phyloP scores from a whole-genome alignment of 2,113 vertebrate genomes.

The Sinocyclocheilus anophthalmus region DNA sequence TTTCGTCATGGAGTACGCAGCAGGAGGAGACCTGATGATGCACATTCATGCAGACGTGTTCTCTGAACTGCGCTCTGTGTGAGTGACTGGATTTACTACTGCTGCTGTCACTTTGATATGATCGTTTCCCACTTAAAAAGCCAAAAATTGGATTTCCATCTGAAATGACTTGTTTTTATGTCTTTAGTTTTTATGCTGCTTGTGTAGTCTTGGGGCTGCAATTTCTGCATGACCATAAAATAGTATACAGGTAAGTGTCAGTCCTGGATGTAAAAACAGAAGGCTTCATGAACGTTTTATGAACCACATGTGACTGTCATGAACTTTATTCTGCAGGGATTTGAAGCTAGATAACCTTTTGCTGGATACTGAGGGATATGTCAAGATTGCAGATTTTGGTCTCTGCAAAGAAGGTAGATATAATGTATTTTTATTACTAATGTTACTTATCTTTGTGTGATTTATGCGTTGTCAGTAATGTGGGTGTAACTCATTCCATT shows the following conservation, averaged over 20 bases:
- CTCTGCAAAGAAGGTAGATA: slow-evolving; percentile 97
- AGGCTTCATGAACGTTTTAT: neutral
- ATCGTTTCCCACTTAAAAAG: neutral
- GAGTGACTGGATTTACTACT: slow-evolving; percentile 69
- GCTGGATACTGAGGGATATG: slow-evolving; percentile 96
- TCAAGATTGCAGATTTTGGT: slow-evolving; percentile 98
- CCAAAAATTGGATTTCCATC: neutral
- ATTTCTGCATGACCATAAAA: slow-evolving; percentile 97
- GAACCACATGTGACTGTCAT: slow-evolving; percentile 14
- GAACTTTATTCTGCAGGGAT: slow-evolving; percentile 81
- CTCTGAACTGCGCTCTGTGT: slow-evolving; percentile 94
- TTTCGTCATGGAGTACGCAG: slow-evolving; percentile 99
- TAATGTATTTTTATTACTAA: neutral
- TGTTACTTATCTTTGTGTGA: neutral
- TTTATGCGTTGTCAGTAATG: neutral
- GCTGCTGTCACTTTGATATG: neutral
- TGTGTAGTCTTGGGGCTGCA: slow-evolving; percentile 97
- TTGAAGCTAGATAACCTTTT: slow-evolving; percentile 97
- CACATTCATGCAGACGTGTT: slow-evolving; percentile 99
- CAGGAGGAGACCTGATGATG: slow-evolving; percentile 99
- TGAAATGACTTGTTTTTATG: neutral
- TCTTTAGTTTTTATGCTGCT: slow-evolving; percentile 91
- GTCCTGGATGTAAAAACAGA: neutral
- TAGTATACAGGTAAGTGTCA: slow-evolving; percentile 90
- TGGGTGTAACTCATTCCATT: neutral